A percentile compares a stretch with the other conserved stretches of the same genome.
Evolutionary conservation across 2,113 vertebrate genomes (phyloP).

Genomic region (cattle (Bos taurus)): DNA sequence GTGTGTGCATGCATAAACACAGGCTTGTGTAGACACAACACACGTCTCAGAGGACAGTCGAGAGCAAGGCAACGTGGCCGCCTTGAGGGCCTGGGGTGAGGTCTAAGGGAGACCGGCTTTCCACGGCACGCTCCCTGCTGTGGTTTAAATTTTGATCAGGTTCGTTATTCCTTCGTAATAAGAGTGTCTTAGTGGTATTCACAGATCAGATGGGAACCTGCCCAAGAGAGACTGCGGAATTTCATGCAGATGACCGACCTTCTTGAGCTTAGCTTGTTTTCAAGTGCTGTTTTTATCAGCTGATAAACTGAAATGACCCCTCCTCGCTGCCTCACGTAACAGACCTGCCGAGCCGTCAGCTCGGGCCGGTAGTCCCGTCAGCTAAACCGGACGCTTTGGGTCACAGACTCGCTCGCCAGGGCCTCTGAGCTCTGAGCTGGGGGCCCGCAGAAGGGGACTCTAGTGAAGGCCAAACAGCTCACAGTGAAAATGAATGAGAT

Average conservation of each 20-base stretch:
- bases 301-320: background rate
- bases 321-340: accelerated
- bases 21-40: background rate
- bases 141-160: background rate
- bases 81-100: background rate
- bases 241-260: background rate
- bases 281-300: background rate
- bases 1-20: background rate
- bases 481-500: background rate
- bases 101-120: background rate
- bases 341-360: background rate
- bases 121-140: background rate
- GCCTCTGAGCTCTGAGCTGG: background rate
- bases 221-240: background rate
- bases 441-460: background rate
- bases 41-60: background rate
- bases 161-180: background rate
- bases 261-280: background rate
- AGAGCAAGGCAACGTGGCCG: accelerated
- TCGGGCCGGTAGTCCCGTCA: background rate
- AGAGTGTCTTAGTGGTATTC: background rate
- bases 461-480: background rate
- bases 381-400: background rate
- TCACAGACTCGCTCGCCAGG: background rate
- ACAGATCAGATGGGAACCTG: background rate